Evolutionary conservation across 1,140 invertebrate species (phyloP).

Genomic region (Hormaphis cornu): DNA sequence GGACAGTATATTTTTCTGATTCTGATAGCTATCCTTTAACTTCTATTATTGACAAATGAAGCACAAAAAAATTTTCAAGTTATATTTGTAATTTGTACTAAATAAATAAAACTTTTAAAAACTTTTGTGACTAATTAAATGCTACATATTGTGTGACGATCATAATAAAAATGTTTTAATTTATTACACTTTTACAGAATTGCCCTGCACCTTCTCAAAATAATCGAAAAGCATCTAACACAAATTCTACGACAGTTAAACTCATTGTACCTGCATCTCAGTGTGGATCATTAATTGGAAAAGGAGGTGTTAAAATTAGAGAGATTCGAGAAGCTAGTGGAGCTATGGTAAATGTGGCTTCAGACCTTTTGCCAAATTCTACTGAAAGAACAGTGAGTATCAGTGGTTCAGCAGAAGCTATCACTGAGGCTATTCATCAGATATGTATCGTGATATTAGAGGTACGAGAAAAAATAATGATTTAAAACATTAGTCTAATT

Average conservation of each 20-base stretch:
- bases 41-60: too few species aligned
- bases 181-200: slow-evolving; percentile 3
- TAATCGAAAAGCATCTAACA: not conserved
- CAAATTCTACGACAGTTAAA: slow-evolving; percentile 44
- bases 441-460: slow-evolving; percentile 58
- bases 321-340: slow-evolving; percentile 45
- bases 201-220: slow-evolving; percentile 15
- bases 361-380: slow-evolving; percentile 60
- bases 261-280: slow-evolving; percentile 60
- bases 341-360: slow-evolving; percentile 55
- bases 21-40: too few species aligned
- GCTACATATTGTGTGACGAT: too few species aligned
- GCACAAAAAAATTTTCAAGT: too few species aligned
- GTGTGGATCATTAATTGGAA: slow-evolving; percentile 57
- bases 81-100: too few species aligned
- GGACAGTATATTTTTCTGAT: too few species aligned
- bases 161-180: not conserved
- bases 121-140: too few species aligned
- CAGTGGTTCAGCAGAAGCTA: slow-evolving; percentile 53
- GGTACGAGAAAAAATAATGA: slow-evolving; percentile 42
- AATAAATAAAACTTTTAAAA: too few species aligned
- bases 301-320: slow-evolving; percentile 46
- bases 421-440: slow-evolving; percentile 55
- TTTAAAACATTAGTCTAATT: not conserved
- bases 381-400: slow-evolving; percentile 59